Base-by-base conservation (phyloP, 2,888 invertebrate genomes). In the Sminthurides aquaticus region DNA sequence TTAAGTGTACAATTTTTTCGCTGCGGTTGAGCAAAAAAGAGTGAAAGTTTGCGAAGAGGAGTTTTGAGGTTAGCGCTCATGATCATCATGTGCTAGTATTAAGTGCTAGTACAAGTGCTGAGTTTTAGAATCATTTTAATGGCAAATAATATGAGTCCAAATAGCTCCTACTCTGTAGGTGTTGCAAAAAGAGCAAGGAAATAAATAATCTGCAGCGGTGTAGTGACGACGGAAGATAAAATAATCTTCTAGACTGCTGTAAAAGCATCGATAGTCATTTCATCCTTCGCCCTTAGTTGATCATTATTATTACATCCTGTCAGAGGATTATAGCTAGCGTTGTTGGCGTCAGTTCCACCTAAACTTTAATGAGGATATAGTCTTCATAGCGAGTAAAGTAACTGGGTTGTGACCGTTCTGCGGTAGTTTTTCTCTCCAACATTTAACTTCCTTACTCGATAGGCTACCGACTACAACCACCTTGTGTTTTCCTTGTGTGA, bases 321-420 rank as follows among this genome's bases (percentile, higher is more conserved):
- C 43, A 43, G 43, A 43, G 18, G 43, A 8, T 43, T 43, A 18
- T 43, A 18, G 43, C 8, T 43, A 11, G 43, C 18, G 43, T 43
- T 43, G 43, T 43, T 43, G 43, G 43, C 8, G 43, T 43, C 43
- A 43, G 18, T 11, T 11, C 43, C 8, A 18, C 18, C 43, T 43
- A 34, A 34, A 34, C 43, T 34, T 34, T 34, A 34, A 52, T 15
- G 52, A 52, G 5, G n/a, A n/a, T n/a, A n/a, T 52, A 52, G 22
- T 52, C 18, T 52, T 52, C 11, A 8, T 15, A 20, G 20, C 5
- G 52, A 52, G 52, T 15, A 52, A 20, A 52, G 52, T 52, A 52
- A 52, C 52, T 52, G 52, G 52, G 52, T 52, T 52, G 52, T 52
- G 52, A 52, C 52, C 52, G 52, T 52, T 52, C 22, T 22, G 52